Base-by-base conservation (phyloP, 2,888 invertebrate genomes). In the Sisyra terminalis region DNA sequence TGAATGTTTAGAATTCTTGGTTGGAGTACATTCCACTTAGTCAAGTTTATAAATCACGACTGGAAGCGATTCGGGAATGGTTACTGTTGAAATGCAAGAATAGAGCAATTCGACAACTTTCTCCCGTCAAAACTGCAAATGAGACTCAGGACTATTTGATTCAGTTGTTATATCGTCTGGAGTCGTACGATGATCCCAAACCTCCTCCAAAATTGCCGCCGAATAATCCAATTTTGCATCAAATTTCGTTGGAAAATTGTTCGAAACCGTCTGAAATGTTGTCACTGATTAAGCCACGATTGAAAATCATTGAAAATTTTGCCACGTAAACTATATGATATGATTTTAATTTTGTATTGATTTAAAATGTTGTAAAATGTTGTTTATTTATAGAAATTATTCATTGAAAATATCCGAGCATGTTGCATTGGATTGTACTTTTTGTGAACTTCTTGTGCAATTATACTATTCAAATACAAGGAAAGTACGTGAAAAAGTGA, bases 371-470 rank as follows among this genome's bases (percentile, higher is more conserved):
- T 75, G 1, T 77, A 81, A 53, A 70, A 80, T 46, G 75, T 74
- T 38, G 73, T n/a, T n/a, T n/a, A n/a, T n/a, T 60, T 53, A n/a
- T 52, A 76, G 76, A 40, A 64, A 68, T 52, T 78, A 77, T 50
- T 67, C 69, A 46, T 56, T 74, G 29, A 66, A 70, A 48, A 61
- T 74, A 10, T 72, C 75, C 1, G 77, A 81, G 53, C 70, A 80
- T 46, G 75, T 74, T 38, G 73, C 75, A 0, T 56, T 80, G 8
- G 79, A 83, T 59, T 71, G 73, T 46, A 67, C 64, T 34, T 81
- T 75, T 52, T 57, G 71, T 45, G 75, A 77, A 50, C 55, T 75
- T 40, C 58, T 75, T 24, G 76, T 76, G 1, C 66, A 69, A 30
- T 58, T 78, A 35, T 79, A 75, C 54, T 61, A 63, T 44, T 65